These are phyloP conservation scores for Eremophila alpestris DNA, from an alignment of 2,797 vertebrate genomes.

Conservation along the genomic window DNA sequence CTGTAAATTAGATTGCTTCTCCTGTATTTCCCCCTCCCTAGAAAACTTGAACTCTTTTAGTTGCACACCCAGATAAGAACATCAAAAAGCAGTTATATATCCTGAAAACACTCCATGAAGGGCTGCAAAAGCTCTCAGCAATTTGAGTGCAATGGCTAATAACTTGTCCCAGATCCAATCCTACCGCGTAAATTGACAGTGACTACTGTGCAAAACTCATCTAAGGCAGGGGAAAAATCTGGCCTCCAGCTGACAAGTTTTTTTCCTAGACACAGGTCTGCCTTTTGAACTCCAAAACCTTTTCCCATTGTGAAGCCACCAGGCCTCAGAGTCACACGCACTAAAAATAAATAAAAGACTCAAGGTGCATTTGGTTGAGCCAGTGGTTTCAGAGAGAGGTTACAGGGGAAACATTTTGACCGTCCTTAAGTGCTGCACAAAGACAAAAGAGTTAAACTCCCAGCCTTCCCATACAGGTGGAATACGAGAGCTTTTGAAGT, in stretches of 20 bases:
- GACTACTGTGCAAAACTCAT: not conserved
- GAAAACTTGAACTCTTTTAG: not conserved
- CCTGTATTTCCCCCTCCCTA: not conserved
- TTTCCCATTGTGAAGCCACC: not conserved
- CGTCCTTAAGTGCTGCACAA: not conserved
- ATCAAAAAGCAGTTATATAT: not conserved
- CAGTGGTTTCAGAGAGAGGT: not conserved
- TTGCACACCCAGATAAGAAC: not conserved
- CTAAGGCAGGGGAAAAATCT: not conserved
- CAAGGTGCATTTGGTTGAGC: not conserved
- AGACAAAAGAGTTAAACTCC: not conserved
- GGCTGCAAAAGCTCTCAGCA: not conserved
- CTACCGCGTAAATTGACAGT: not conserved
- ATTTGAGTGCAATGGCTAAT: not conserved
- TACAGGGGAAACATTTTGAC: not conserved
- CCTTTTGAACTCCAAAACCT: constrained; percentile 4
- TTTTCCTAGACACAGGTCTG: not conserved
- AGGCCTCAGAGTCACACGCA: not conserved
- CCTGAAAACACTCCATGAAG: not conserved
- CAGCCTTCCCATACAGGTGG: not conserved
- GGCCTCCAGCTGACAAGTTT: not conserved
- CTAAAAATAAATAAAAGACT: not conserved
- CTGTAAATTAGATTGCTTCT: not conserved
- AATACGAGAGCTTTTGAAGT: not conserved
- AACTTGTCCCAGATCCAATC: not conserved